A percentile compares a stretch with the other conserved stretches of the same genome.
phyloP scores from a whole-genome alignment of 2,797 vertebrate species.

The Xiphophorus birchmanni region DNA sequence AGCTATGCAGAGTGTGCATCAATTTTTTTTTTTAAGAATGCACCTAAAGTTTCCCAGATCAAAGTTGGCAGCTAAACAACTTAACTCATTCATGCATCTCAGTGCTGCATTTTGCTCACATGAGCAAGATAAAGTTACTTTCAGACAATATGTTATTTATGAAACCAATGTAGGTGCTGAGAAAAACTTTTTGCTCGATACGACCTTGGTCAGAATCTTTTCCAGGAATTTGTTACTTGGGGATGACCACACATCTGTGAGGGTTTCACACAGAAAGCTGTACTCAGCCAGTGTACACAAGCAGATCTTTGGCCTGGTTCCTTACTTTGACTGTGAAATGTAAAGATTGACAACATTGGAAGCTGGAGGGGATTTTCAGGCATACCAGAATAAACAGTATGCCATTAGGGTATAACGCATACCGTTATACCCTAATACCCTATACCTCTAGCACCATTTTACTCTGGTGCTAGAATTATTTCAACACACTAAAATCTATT shows the following conservation, averaged over 20 bases:
- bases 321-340: conserved; percentile 45
- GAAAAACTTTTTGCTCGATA: not conserved
- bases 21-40: conserved; percentile 34
- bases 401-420: too few species aligned
- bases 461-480: conserved; percentile 32
- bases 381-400: conserved; percentile 42
- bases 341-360: conserved; percentile 55
- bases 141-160: conserved; percentile 24
- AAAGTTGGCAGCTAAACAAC: conserved; percentile 42
- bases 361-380: conserved; percentile 48
- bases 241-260: conserved; percentile 23
- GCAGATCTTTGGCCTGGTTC: conserved; percentile 36
- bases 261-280: conserved; percentile 7
- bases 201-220: conserved; percentile 28
- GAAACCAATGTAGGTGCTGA: conserved; percentile 20
- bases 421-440: too few species aligned
- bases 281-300: conserved; percentile 29
- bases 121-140: conserved; percentile 41
- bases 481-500: conserved; percentile 34
- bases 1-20: conserved; percentile 41
- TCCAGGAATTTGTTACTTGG: conserved; percentile 18
- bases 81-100: conserved; percentile 39
- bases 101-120: conserved; percentile 54
- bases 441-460: conserved; percentile 23
- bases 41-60: conserved; percentile 28